Percentiles rank a stretch among this genome's conserved stretches.
phyloP scores from a whole-genome alignment of 1,140 invertebrate species.

The Brachionus sp. region DNA sequence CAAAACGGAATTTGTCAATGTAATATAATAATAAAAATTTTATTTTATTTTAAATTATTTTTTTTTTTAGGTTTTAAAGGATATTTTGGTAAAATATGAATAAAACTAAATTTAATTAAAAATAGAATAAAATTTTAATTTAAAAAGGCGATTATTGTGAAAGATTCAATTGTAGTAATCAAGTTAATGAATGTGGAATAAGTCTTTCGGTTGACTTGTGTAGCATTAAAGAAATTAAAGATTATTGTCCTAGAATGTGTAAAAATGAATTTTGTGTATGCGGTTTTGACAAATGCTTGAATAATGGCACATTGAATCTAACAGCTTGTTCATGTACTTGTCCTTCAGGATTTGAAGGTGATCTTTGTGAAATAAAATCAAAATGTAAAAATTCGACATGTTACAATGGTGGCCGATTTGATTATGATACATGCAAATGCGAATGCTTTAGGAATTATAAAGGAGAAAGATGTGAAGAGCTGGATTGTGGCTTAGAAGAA shows the following conservation, averaged over 20 bases:
- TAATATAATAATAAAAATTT: not conserved
- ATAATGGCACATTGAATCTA: not conserved
- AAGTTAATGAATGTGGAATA: not conserved
- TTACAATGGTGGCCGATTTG: conserved; percentile 11
- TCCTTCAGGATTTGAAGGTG: not conserved
- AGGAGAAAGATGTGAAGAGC: not conserved
- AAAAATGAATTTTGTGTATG: not conserved
- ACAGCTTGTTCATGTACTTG: not conserved
- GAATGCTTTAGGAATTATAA: not conserved
- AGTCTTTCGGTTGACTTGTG: not conserved
- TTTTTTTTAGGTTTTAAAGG: not conserved
- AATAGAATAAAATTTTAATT: no score
- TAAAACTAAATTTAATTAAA: no score
- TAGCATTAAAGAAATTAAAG: not conserved
- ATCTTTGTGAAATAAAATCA: not conserved
- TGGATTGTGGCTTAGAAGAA: not conserved
- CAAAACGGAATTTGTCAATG: not conserved
- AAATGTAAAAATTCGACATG: not conserved
- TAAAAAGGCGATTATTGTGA: not conserved
- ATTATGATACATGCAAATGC: not conserved
- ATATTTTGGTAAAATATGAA: not conserved
- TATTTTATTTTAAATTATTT: not conserved
- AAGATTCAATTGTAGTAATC: not conserved
- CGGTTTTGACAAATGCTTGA: not conserved
- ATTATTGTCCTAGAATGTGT: conserved; percentile 8